Conservation (phyloP, 2,113 vertebrate genomes). For the Mesitornis unicolor region DNA sequence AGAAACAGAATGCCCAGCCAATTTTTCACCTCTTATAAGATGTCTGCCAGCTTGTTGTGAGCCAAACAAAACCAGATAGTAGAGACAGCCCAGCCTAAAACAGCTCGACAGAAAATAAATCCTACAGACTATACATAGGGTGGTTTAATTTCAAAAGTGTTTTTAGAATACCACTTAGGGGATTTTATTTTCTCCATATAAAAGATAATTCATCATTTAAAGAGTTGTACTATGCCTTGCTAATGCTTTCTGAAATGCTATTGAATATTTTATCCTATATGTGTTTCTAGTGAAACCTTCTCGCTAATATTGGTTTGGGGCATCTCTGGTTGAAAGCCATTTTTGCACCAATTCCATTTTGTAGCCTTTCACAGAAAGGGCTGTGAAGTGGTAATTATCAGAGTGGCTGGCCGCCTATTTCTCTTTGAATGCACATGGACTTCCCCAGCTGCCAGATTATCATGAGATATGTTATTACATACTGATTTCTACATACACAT, state of each 20-base stretch:
- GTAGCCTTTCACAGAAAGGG: background rate
- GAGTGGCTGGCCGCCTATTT: background rate
- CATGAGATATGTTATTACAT: background rate
- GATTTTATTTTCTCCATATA: background rate
- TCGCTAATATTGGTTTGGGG: background rate
- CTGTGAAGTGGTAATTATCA: conserved; percentile 1
- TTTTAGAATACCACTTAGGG: background rate
- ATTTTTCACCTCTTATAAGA: background rate
- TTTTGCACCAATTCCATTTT: background rate
- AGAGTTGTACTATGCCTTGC: background rate
- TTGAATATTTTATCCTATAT: background rate
- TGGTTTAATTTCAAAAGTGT: background rate
- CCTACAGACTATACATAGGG: background rate
- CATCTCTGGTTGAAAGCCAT: background rate
- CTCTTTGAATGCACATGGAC: background rate
- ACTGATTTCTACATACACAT: background rate
- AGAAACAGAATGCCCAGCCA: background rate
- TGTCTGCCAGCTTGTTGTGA: conserved; percentile 1
- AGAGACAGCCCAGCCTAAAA: background rate
- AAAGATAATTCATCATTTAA: background rate
- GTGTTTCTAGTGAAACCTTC: background rate
- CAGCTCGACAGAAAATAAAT: background rate
- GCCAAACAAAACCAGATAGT: background rate
- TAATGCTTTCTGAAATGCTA: background rate
- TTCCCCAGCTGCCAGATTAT: background rate